Evolutionary conservation across 2,888 invertebrate species (phyloP).

Genomic region (Synanthedon andrenaeformis): DNA sequence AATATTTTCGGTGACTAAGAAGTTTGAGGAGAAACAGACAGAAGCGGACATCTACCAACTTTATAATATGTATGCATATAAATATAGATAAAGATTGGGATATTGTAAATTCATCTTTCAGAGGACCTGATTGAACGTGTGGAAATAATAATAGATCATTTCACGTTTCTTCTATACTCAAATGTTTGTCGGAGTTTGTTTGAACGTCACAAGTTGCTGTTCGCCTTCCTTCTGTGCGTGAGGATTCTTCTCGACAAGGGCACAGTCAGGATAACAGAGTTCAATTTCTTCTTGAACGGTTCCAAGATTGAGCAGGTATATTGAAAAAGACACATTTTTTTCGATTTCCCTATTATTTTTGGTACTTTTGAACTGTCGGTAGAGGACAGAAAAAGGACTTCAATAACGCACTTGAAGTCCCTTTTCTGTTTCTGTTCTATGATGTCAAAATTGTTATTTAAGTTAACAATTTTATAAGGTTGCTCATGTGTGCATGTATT

Average conservation of each 20-base stretch:
- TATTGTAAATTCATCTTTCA: constrained; percentile 9
- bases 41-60: too few relatives aligned
- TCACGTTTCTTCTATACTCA: constrained; percentile 84
- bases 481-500: too few relatives aligned
- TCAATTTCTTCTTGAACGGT: constrained; percentile 82
- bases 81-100: too few relatives aligned
- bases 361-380: too few relatives aligned
- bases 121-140: constrained; percentile 82
- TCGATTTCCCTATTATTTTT: background rate
- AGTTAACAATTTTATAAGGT: too few relatives aligned
- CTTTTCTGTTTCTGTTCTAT: too few relatives aligned
- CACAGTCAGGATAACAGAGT: constrained; percentile 73
- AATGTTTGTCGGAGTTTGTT: constrained; percentile 93
- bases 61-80: too few relatives aligned
- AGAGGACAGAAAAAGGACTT: too few relatives aligned
- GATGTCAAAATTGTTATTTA: too few relatives aligned
- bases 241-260: constrained; percentile 75
- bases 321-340: background rate
- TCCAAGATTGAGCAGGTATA: constrained; percentile 71
- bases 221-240: constrained; percentile 80
- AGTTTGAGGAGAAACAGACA: too few relatives aligned
- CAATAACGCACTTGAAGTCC: too few relatives aligned
- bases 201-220: constrained; percentile 88
- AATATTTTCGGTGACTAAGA: too few relatives aligned
- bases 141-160: constrained; percentile 80